phyloP scores from a whole-genome alignment of 2,888 invertebrate genomes.

The Ophion ellenae region DNA sequence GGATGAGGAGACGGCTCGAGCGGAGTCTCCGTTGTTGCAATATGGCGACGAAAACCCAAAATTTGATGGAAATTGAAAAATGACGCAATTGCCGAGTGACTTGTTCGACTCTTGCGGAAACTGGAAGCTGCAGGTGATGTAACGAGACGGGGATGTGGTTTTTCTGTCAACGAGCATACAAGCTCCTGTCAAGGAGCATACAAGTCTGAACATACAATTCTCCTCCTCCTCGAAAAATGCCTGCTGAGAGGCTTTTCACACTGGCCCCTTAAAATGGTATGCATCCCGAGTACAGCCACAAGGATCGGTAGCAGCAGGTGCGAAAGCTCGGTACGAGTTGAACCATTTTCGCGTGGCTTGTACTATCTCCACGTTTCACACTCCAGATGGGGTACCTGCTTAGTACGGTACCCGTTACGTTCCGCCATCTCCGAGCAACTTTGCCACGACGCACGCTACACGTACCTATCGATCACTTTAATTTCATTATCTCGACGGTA shows the following conservation, averaged over 20 bases:
- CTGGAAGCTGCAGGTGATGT: slow-evolving; percentile 9
- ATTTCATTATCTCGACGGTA: slow-evolving; percentile 76
- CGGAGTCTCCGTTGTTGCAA: background rate
- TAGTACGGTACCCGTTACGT: slow-evolving; percentile 32
- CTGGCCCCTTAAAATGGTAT: slow-evolving; percentile 1
- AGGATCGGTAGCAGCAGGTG: slow-evolving; percentile 48
- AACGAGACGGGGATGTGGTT: slow-evolving; percentile 24
- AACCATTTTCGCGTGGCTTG: slow-evolving; percentile 48
- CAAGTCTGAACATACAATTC: no score
- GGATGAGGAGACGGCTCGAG: no score
- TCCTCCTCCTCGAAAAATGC: no score
- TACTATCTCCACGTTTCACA: slow-evolving; percentile 43
- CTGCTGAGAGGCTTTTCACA: no score
- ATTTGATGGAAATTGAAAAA: background rate
- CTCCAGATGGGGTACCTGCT: slow-evolving; percentile 55
- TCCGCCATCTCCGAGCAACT: slow-evolving; percentile 43
- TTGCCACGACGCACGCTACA: slow-evolving; percentile 35
- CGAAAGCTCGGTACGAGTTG: slow-evolving; percentile 40
- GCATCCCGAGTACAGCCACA: background rate
- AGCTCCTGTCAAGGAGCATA: background rate
- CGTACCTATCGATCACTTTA: slow-evolving; percentile 74
- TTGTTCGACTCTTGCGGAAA: background rate
- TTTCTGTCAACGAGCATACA: background rate
- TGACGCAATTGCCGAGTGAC: background rate
- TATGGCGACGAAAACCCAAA: background rate